phyloP scores from a whole-genome alignment of 1,140 invertebrate species.

The Zaprionus ghesquierei region DNA sequence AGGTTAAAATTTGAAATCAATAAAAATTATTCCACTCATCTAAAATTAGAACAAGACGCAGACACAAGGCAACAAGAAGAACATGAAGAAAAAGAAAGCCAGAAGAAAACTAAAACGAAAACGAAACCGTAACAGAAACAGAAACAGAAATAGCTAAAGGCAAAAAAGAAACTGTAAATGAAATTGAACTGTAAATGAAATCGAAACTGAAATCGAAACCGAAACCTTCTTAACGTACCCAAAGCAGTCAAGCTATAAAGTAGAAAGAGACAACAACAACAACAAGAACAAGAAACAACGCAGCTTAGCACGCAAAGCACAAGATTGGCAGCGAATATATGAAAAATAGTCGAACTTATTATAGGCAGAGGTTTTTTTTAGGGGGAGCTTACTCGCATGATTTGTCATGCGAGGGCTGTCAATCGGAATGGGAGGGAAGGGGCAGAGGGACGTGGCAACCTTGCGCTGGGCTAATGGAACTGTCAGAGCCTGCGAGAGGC shows the following conservation, averaged over 20 bases:
- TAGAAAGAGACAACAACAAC: neutral
- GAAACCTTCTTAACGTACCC: neutral
- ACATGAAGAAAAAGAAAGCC: neutral
- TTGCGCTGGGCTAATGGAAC: neutral
- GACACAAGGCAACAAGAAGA: conserved; percentile 42
- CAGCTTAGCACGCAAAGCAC: neutral
- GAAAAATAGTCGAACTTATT: neutral
- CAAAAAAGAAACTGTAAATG: neutral
- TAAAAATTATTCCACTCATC: conserved; percentile 77
- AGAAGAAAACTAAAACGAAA: conserved; percentile 16
- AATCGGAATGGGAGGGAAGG: neutral
- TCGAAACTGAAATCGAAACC: neutral
- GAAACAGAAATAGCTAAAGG: no score
- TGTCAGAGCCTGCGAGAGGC: neutral
- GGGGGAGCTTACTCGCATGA: neutral
- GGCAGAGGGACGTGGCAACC: neutral
- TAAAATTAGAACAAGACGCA: conserved; percentile 71
- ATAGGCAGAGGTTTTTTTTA: neutral
- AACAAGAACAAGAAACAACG: neutral
- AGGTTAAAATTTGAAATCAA: conserved; percentile 81
- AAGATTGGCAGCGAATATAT: neutral
- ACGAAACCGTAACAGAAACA: conserved; percentile 7
- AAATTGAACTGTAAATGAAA: neutral
- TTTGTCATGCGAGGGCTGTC: neutral
- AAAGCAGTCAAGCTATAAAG: neutral